Conservation (phyloP, 2,797 vertebrate species). For the Melanotaenia nigrans region DNA sequence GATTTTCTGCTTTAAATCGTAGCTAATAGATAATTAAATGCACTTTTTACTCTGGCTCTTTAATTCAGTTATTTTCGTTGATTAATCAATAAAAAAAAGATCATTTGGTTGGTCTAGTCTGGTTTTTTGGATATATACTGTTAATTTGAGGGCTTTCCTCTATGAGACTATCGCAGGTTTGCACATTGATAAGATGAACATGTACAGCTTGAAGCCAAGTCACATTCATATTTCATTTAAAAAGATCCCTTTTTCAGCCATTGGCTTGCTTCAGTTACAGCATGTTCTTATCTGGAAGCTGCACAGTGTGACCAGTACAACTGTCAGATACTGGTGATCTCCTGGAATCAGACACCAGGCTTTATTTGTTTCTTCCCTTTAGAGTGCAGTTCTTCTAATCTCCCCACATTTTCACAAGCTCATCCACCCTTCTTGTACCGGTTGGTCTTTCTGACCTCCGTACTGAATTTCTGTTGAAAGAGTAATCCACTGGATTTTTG, state of each 20-base stretch:
- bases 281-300: slow-evolving; percentile 63
- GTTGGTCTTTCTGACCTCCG: slow-evolving; percentile 7
- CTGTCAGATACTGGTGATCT: slow-evolving; percentile 61
- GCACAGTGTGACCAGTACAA: slow-evolving; percentile 58
- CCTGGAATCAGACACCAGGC: slow-evolving; percentile 54
- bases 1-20: neutral
- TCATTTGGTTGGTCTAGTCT: neutral
- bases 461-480: neutral
- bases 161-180: slow-evolving; percentile 3
- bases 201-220: neutral
- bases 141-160: neutral
- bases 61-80: neutral
- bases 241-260: slow-evolving; percentile 5
- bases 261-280: slow-evolving; percentile 47
- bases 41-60: neutral
- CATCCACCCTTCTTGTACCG: slow-evolving; percentile 16
- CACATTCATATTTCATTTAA: neutral
- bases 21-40: neutral
- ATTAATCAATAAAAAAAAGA: neutral
- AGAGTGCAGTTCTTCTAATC: slow-evolving; percentile 16
- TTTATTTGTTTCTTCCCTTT: slow-evolving; percentile 13
- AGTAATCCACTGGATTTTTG: slow-evolving; percentile 23
- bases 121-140: neutral
- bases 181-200: neutral
- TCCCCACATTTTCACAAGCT: slow-evolving; percentile 11